Evolutionary conservation across 2,113 vertebrate species (phyloP).

Genomic region (Ptilonorhynchus violaceus): DNA sequence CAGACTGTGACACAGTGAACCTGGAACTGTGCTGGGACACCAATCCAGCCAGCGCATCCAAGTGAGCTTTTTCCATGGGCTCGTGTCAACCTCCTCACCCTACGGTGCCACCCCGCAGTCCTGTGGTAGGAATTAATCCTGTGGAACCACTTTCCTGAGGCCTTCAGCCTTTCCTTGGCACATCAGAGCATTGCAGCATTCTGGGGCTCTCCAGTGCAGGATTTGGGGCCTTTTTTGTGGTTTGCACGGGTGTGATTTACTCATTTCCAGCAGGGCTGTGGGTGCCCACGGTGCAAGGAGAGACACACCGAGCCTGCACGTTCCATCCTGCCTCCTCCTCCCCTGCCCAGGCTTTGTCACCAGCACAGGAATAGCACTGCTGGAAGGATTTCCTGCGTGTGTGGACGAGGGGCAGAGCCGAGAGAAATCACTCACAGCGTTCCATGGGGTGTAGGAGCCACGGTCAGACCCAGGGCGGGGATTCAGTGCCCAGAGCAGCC

Average conservation of each 20-base stretch:
- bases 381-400: neutral
- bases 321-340: neutral
- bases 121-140: neutral
- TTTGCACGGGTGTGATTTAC: neutral
- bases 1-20: neutral
- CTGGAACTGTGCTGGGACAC: neutral
- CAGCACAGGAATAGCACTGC: neutral
- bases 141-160: neutral
- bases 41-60: fast-evolving
- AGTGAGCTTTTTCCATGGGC: neutral
- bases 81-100: neutral
- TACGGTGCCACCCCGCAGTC: neutral
- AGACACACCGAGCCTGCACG: neutral
- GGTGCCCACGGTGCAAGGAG: neutral
- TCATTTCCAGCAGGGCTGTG: neutral
- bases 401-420: neutral
- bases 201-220: neutral
- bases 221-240: neutral
- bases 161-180: neutral
- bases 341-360: neutral
- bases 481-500: too few species aligned
- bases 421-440: neutral
- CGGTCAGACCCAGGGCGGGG: neutral
- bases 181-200: neutral
- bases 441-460: neutral